A percentile compares a stretch with the other conserved stretches of the same genome.
Evolutionary conservation across 2,797 vertebrate genomes (phyloP).

Genomic region (Antrozous pallidus): DNA sequence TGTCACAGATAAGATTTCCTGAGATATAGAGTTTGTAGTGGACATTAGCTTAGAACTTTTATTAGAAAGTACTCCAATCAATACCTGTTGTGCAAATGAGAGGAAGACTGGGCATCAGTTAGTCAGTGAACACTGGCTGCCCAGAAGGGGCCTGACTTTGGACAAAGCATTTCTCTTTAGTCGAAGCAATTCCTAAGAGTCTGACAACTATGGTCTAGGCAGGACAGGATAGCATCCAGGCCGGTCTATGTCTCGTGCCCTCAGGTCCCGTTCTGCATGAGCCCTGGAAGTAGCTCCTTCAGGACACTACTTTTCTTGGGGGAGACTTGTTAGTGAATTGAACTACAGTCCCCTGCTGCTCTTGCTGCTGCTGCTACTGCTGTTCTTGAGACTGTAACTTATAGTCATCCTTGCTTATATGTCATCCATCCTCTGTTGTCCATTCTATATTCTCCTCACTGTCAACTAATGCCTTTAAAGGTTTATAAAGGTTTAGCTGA

Average conservation of each 20-base stretch:
- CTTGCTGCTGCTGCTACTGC: not conserved
- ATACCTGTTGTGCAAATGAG: not conserved
- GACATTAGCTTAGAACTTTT: not conserved
- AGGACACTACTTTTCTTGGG: not conserved
- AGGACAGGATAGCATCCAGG: not conserved
- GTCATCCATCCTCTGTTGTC: not conserved
- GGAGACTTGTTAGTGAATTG: not conserved
- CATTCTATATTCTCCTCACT: not conserved
- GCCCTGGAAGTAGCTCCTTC: not conserved
- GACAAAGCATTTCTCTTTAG: not conserved
- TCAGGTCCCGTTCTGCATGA: not conserved
- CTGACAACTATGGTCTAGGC: not conserved
- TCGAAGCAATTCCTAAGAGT: not conserved
- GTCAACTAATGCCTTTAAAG: not conserved
- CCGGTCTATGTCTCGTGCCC: too few relatives aligned
- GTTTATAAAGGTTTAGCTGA: not conserved
- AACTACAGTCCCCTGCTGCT: not conserved
- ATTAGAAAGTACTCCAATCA: not conserved
- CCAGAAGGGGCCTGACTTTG: not conserved
- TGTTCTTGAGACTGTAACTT: not conserved
- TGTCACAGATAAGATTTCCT: not conserved
- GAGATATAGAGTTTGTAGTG: not conserved
- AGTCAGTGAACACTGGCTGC: not conserved
- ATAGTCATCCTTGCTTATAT: not conserved
- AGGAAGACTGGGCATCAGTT: not conserved